Conservation (phyloP, 2,113 vertebrate species). For the Octodon degus region DNA sequence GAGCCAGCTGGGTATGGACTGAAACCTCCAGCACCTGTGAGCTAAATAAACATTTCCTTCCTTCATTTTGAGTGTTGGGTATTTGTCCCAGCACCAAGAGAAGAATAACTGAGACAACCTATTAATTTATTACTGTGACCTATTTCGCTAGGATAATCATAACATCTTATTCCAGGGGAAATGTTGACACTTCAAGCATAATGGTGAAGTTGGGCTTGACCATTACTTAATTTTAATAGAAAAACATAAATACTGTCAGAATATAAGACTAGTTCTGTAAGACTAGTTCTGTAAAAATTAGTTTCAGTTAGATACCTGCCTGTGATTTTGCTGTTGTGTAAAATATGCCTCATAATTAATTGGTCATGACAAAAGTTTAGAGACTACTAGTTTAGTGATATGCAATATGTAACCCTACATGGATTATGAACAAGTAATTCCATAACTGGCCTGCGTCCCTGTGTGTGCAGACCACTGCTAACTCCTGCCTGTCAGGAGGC, state of each 20-base stretch:
- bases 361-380: neutral
- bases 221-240: conserved; percentile 1
- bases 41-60: too few species aligned
- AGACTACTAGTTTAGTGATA: neutral
- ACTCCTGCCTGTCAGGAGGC: neutral
- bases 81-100: too few species aligned
- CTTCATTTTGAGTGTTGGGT: too few species aligned
- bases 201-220: neutral
- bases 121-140: too few species aligned
- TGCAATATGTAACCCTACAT: neutral
- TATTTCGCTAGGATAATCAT: neutral
- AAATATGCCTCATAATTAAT: neutral
- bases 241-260: neutral
- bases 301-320: neutral
- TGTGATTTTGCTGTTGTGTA: neutral
- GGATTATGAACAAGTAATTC: neutral
- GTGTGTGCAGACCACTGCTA: neutral
- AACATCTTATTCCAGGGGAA: neutral
- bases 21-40: too few species aligned
- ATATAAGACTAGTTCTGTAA: neutral
- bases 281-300: neutral
- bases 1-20: too few species aligned
- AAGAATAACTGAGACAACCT: too few species aligned
- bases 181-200: neutral
- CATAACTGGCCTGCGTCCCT: fast-evolving